Percentiles rank a stretch among this genome's conserved stretches.
These are phyloP conservation scores for Dendrocopos noguchii DNA, from an alignment of 2,113 vertebrate genomes.

Conservation along the genomic window DNA sequence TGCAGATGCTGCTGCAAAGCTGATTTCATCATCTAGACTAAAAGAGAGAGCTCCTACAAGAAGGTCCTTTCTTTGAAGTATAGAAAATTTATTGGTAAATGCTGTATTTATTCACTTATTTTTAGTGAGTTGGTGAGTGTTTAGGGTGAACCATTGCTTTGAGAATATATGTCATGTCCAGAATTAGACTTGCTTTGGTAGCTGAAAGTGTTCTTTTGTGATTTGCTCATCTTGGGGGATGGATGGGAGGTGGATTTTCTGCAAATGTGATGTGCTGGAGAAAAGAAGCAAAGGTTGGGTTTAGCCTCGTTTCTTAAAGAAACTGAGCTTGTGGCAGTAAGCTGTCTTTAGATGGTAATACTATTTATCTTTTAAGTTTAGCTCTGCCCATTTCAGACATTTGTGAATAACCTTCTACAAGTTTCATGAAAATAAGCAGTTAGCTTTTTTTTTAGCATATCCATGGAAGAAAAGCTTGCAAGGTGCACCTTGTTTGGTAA, in stretches of 20 bases:
- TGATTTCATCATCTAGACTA: constrained; percentile 1
- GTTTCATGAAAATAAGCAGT: background rate
- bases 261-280: background rate
- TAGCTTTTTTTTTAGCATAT: background rate
- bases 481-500: background rate
- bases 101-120: background rate
- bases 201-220: background rate
- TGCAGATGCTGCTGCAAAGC: background rate
- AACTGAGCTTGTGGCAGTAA: background rate
- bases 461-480: background rate
- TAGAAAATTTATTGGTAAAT: background rate
- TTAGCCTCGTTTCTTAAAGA: background rate
- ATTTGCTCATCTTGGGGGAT: background rate
- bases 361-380: background rate
- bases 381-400: background rate
- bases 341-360: background rate
- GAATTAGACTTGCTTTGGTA: background rate
- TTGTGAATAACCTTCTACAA: background rate
- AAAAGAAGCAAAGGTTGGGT: background rate
- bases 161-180: background rate
- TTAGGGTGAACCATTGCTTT: background rate
- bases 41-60: background rate
- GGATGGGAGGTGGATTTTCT: background rate
- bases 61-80: background rate
- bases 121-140: background rate